Base-by-base conservation (phyloP, 2,113 vertebrate species). In the Ciconia stormi region DNA sequence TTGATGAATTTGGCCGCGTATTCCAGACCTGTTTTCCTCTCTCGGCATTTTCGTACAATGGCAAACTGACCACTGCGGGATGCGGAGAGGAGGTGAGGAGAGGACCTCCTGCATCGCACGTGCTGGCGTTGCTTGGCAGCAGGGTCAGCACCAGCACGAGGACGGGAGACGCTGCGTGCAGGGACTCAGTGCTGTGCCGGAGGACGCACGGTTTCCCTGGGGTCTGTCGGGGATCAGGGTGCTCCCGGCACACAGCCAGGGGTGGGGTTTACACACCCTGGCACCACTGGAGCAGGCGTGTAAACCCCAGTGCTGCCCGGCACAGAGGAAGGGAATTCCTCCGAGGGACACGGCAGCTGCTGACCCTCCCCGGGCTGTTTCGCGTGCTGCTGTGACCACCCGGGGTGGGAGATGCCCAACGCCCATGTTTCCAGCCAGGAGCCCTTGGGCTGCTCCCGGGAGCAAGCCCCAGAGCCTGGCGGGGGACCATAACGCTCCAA, bases 1-100 rank as follows among this genome's bases (percentile, higher is more conserved):
- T 99, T 99, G 97, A 99, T 99, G 98, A 99, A 99, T 86, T 99
- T 99, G 82, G 99, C 99, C 0, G 99, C 99, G 1, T 99, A 99
- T 38, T 99, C 99, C 18, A 97, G 53, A 1, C 97, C 97, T 0
- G 98, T 98, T 73, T 98, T 98, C 95, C 98, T 99, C 97, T 99
- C 99, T 30, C 98, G 98, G 92, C 99, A 99, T 88, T 99, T 99
- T 3, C 99, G 98, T 11, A 99, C 99, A 0, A 99, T 99, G 11
- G 99, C 99, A 14, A 99, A 99, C 97, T 99, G 99, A 16, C 99
- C 99, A 0, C 99, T 99, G 97, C 0, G 7, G 44, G 77, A 29
- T 0, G 40, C 0, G 1, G 25, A 40, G 32, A 47, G 16, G 7
- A 4, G 9, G 15, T 32, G 34, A 70, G 46, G 11, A 30, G 13